Evolutionary conservation across 2,888 invertebrate species (phyloP).

Genomic region (Hyposoter didymator): DNA sequence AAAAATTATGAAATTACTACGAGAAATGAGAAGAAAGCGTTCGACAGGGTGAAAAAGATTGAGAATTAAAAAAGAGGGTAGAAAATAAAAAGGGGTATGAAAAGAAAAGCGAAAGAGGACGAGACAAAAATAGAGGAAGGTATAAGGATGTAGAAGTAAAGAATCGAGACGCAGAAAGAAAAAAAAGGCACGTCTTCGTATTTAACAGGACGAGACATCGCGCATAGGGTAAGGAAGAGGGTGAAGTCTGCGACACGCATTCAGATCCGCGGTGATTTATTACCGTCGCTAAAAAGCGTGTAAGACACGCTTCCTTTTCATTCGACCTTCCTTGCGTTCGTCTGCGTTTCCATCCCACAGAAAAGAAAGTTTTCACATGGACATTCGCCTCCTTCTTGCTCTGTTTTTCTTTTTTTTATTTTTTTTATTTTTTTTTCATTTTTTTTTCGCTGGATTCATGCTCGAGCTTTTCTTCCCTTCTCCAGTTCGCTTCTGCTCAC

Average conservation of each 20-base stretch:
- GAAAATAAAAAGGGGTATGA: slow-evolving; percentile 6
- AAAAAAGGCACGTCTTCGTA: slow-evolving; percentile 67
- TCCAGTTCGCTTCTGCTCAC: slow-evolving; percentile 19
- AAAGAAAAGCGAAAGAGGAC: slow-evolving; percentile 7
- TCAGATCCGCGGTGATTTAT: slow-evolving; percentile 71
- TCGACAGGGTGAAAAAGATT: not conserved
- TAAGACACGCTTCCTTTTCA: slow-evolving; percentile 63
- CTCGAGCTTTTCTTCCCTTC: slow-evolving; percentile 40
- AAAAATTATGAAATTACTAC: not conserved
- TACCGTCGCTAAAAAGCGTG: slow-evolving; percentile 69
- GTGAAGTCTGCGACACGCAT: slow-evolving; percentile 68
- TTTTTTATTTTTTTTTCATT: slow-evolving; percentile 22
- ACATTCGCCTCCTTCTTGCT: not conserved
- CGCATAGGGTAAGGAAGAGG: slow-evolving; percentile 28
- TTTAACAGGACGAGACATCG: slow-evolving; percentile 67
- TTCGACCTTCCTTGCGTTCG: slow-evolving; percentile 10
- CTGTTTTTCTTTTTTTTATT: slow-evolving; percentile 24
- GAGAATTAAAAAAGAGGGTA: not conserved
- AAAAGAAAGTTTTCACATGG: slow-evolving; percentile 41
- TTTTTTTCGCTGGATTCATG: slow-evolving; percentile 32
- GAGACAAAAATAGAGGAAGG: not conserved
- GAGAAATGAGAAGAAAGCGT: not conserved
- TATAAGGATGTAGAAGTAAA: slow-evolving; percentile 25
- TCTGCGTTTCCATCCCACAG: slow-evolving; percentile 22
- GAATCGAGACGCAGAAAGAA: slow-evolving; percentile 18